phyloP scores from a whole-genome alignment of 2,797 vertebrate genomes.

The Rhynchotus rufescens region DNA sequence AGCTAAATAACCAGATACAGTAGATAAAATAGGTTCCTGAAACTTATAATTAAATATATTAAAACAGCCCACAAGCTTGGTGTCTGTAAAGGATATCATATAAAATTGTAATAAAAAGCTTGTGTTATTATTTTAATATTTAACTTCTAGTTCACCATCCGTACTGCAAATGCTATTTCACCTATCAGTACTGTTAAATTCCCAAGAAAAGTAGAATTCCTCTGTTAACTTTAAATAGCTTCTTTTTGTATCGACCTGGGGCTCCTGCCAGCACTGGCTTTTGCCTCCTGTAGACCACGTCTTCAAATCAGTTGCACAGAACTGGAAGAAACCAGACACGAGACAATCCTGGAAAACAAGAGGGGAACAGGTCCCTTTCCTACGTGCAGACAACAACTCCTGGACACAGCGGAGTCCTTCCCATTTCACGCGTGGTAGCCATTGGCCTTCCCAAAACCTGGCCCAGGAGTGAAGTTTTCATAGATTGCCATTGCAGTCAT shows the following conservation, averaged over 20 bases:
- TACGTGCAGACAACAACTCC: neutral
- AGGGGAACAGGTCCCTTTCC: conserved; percentile 23
- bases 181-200: conserved; percentile 74
- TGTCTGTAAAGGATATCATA: conserved; percentile 73
- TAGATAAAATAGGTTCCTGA: conserved; percentile 82
- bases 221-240: conserved; percentile 44
- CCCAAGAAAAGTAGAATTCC: conserved; percentile 57
- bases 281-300: neutral
- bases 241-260: neutral
- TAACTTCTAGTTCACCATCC: conserved; percentile 50
- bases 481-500: conserved; percentile 88
- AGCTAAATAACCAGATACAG: conserved; percentile 76
- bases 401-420: neutral
- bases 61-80: conserved; percentile 72
- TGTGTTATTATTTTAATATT: conserved; percentile 69
- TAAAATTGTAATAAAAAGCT: conserved; percentile 69
- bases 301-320: conserved; percentile 20
- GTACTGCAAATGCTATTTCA: conserved; percentile 58
- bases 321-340: conserved; percentile 38
- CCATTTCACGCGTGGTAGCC: conserved; percentile 75
- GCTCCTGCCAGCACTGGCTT: conserved; percentile 27
- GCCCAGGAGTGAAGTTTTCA: conserved; percentile 83
- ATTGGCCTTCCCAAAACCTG: conserved; percentile 76
- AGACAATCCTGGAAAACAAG: conserved; percentile 18
- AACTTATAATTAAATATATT: conserved; percentile 80